phyloP scores from a whole-genome alignment of 2,113 vertebrate species.

The Paraplagusia blochii region DNA sequence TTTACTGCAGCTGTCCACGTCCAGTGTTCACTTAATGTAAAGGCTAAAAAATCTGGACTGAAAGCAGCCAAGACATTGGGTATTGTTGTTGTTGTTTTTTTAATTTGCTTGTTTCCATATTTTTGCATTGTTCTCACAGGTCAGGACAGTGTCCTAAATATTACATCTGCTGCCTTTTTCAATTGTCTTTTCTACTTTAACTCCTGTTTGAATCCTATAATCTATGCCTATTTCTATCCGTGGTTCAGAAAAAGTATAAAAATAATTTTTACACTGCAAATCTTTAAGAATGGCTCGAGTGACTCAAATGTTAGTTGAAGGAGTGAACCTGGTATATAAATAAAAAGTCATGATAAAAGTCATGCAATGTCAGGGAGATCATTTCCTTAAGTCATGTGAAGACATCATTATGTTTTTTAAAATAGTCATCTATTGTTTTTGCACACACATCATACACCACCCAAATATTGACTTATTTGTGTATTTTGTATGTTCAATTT shows the following conservation, averaged over 20 bases:
- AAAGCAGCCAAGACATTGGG: constrained; percentile 36
- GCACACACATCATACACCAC: too few relatives aligned
- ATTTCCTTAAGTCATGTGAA: too few relatives aligned
- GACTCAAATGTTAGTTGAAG: not conserved
- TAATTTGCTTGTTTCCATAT: constrained; percentile 23
- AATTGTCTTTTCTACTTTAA: constrained; percentile 32
- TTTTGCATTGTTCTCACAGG: not conserved
- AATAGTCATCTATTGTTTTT: too few relatives aligned
- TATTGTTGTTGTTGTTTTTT: constrained; percentile 21
- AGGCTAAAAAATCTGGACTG: constrained; percentile 17
- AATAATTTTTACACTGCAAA: constrained; percentile 30
- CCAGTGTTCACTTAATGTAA: not conserved
- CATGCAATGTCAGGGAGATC: too few relatives aligned
- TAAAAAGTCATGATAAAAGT: too few relatives aligned
- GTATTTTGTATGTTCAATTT: too few relatives aligned
- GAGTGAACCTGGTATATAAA: not conserved
- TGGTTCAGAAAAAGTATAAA: constrained; percentile 42
- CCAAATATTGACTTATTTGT: too few relatives aligned
- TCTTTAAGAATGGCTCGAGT: constrained; percentile 30
- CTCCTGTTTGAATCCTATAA: constrained; percentile 36
- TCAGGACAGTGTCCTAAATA: not conserved
- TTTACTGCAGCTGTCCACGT: not conserved
- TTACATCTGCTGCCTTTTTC: not conserved
- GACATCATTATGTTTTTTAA: too few relatives aligned
- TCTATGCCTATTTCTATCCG: constrained; percentile 33